phyloP scores from a whole-genome alignment of 2,113 vertebrate species.

The Erpornis zantholeuca region DNA sequence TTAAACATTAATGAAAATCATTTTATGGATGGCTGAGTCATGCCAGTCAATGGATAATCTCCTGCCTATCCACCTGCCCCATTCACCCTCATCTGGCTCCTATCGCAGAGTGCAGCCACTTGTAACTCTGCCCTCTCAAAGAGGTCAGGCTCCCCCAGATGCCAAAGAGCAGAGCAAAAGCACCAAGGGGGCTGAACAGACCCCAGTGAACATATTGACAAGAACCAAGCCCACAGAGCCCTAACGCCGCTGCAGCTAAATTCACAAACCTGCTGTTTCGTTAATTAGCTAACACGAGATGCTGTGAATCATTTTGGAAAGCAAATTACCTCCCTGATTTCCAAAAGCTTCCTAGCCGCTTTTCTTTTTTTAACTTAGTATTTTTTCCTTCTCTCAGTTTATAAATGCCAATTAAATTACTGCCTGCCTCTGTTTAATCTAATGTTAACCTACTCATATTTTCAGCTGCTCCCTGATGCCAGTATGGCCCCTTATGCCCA shows the following conservation, averaged over 20 bases:
- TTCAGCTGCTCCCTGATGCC: not conserved
- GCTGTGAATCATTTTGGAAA: conserved; percentile 54
- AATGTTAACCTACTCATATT: conserved; percentile 2
- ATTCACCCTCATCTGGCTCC: conserved; percentile 9
- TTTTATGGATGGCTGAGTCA: conserved; percentile 64
- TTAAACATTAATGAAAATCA: conserved; percentile 69
- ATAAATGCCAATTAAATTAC: conserved; percentile 1
- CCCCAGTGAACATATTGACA: not conserved
- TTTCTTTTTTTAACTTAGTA: conserved; percentile 25
- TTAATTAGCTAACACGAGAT: conserved; percentile 68
- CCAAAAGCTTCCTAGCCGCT: not conserved
- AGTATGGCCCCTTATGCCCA: not conserved
- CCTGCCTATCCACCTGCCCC: conserved; percentile 52
- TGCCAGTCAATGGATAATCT: conserved; percentile 34
- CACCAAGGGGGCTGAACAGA: not conserved
- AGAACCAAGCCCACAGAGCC: not conserved
- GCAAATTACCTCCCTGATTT: conserved; percentile 52
- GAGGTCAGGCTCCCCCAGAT: not conserved
- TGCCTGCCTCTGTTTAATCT: conserved; percentile 28
- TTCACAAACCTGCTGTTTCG: conserved; percentile 63
- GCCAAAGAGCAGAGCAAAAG: not conserved
- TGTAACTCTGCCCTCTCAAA: not conserved
- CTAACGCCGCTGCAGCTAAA: conserved; percentile 43
- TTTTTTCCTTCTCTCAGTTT: not conserved
- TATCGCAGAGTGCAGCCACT: not conserved